Evolutionary conservation across 2,113 vertebrate genomes (phyloP).

Genomic region (Eulacestoma nigropectus): DNA sequence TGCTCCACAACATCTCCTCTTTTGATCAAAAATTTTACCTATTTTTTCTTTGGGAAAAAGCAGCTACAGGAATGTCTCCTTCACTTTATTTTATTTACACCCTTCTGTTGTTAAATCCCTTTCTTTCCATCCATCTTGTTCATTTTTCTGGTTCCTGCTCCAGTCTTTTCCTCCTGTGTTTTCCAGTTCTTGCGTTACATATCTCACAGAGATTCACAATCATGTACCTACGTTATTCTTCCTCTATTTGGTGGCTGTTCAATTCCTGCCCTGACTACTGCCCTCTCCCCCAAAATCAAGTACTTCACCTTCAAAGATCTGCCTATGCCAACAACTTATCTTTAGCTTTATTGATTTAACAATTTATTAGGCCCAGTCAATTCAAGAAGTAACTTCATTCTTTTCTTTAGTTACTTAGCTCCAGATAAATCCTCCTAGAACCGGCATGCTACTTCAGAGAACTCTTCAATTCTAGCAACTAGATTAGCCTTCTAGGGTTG

Average conservation of each 20-base stretch:
- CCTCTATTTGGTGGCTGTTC: background rate
- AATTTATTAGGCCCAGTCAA: background rate
- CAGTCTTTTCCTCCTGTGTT: background rate
- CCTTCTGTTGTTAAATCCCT: background rate
- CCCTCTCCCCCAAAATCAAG: background rate
- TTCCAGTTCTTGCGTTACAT: fast-evolving
- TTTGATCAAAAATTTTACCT: background rate
- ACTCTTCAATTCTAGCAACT: background rate
- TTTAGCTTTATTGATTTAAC: background rate
- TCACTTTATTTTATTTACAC: background rate
- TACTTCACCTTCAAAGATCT: background rate
- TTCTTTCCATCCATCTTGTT: background rate
- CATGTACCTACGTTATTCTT: background rate
- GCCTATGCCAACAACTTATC: background rate
- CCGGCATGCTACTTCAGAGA: background rate
- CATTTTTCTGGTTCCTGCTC: background rate
- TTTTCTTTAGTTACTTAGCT: background rate
- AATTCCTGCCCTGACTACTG: background rate
- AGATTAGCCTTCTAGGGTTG: background rate
- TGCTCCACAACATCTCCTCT: background rate
- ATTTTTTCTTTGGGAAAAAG: background rate
- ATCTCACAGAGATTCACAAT: background rate
- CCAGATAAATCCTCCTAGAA: background rate
- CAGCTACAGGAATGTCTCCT: background rate
- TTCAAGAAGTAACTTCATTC: background rate